A percentile compares a stretch with the other conserved stretches of the same genome.
Conservation (phyloP, 1,140 invertebrate genomes). For the Drosophila gunungcola region DNA sequence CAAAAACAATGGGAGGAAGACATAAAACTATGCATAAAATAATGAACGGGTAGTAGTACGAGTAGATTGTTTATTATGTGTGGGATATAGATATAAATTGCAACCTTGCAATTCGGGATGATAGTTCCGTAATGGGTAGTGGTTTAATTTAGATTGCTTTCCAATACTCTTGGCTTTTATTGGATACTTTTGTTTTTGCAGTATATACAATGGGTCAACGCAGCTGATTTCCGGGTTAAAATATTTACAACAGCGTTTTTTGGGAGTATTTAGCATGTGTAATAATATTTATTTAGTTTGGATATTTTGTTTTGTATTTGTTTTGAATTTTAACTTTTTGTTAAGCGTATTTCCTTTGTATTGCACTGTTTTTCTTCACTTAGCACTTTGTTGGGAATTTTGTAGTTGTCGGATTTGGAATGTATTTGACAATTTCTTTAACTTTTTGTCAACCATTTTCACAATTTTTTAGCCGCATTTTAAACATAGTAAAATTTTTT, state of each 20-base stretch:
- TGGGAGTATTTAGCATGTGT: slow-evolving; percentile 30
- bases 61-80: slow-evolving; percentile 57
- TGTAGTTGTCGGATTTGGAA: slow-evolving; percentile 31
- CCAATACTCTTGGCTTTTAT: slow-evolving; percentile 16
- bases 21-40: slow-evolving; percentile 75
- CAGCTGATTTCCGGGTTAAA: slow-evolving; percentile 39
- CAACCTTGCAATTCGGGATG: slow-evolving; percentile 11
- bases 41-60: slow-evolving; percentile 73
- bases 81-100: slow-evolving; percentile 45
- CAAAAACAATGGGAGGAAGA: slow-evolving; percentile 80
- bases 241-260: slow-evolving; percentile 79
- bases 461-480: slow-evolving; percentile 76
- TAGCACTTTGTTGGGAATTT: slow-evolving; percentile 17
- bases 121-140: slow-evolving; percentile 31
- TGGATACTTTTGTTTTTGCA: slow-evolving; percentile 21
- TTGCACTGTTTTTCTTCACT: slow-evolving; percentile 63
- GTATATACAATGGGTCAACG: slow-evolving; percentile 47
- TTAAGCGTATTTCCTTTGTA: slow-evolving; percentile 70
- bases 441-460: slow-evolving; percentile 77
- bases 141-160: slow-evolving; percentile 41
- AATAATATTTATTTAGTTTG: slow-evolving; percentile 27
- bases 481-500: slow-evolving; percentile 36
- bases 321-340: slow-evolving; percentile 81
- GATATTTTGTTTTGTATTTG: slow-evolving; percentile 49
- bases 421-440: slow-evolving; percentile 45